Evolutionary conservation across 2,113 vertebrate species (phyloP), one percentile per base, ranked within the genome.

Genomic region (Saimiri boliviensis): DNA sequence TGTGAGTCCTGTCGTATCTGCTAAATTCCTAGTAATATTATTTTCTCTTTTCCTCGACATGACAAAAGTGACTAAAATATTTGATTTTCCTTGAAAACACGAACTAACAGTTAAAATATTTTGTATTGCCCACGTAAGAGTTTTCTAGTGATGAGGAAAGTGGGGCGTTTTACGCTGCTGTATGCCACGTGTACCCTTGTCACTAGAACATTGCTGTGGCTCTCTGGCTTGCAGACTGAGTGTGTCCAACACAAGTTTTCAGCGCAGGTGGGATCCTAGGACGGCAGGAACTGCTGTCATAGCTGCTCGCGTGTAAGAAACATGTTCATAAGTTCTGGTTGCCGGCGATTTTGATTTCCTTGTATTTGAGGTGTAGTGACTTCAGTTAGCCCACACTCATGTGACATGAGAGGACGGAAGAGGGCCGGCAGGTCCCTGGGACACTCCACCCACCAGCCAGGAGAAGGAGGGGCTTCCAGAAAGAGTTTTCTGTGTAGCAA

Each of bases 1-100:
- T 3, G 0, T 0, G 5, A 12, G 16, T 52, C 45, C 0, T 5
- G 1, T 47, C 30, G 1, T 9, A 20, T 16, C 63, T 82, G 70
- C 40, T 52, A 70, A 81, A 68, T 86, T 17, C 11, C 6, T 27
- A 42, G 60, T 30, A 8, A 40, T 23, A 8, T 35, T 13, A n/a
- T 47, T 71, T 60, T 35, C 32, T 83, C 66, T 76, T 56, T 86
- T 79, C 14, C 27, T 58, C 0, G 2, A 42, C 14, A 3, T 16
- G 25, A 63, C 3, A 42, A 56, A 79, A 79, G 35, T 32, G 79
- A 68, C 68, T 60, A n/a, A 79, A 54, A 80, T 5, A 49, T 47
- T 63, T 68, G 45, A 2, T 52, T 66, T 88, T 88, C 13, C 70
- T 35, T 37, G 32, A 42, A 94, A 85, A 47, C 1, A 12, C 9